phyloP scores from a whole-genome alignment of 2,888 invertebrate species.

The Drosophila anomelani region DNA sequence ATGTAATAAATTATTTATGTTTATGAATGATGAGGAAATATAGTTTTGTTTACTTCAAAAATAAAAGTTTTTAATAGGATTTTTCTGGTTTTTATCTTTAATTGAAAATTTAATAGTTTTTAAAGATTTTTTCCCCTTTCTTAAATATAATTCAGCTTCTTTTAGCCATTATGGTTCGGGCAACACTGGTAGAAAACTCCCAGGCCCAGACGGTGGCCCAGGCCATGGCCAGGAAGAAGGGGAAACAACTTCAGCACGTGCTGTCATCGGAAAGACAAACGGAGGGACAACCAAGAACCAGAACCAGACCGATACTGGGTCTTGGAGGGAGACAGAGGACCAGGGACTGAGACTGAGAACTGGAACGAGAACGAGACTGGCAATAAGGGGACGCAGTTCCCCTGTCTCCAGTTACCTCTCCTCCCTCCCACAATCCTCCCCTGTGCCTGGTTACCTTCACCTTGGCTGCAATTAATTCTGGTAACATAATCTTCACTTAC shows the following conservation, averaged over 20 bases:
- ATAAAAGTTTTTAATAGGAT: neutral
- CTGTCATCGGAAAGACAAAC: constrained; percentile 56
- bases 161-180: constrained; percentile 1
- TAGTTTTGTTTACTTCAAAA: neutral
- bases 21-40: neutral
- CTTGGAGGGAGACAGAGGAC: constrained; percentile 9
- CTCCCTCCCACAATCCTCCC: constrained; percentile 1
- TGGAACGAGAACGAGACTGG: constrained; percentile 13
- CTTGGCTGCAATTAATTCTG: constrained; percentile 80
- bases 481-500: constrained; percentile 82
- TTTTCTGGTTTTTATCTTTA: neutral
- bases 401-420: constrained; percentile 1
- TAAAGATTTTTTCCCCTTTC: neutral
- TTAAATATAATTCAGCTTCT: neutral
- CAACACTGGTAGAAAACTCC: constrained; percentile 37
- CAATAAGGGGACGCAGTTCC: constrained; percentile 31
- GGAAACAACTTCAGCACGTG: constrained; percentile 71
- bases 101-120: neutral
- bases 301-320: constrained; percentile 13
- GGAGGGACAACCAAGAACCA: constrained; percentile 17
- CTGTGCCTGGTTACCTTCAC: constrained; percentile 65
- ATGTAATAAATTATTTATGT: too few relatives aligned
- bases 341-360: constrained; percentile 7
- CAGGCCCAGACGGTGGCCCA: constrained; percentile 11
- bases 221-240: neutral